These are phyloP conservation scores for Sinocyclocheilus maitianheensis DNA, from an alignment of 2,113 vertebrate genomes.

Conservation along the genomic window DNA sequence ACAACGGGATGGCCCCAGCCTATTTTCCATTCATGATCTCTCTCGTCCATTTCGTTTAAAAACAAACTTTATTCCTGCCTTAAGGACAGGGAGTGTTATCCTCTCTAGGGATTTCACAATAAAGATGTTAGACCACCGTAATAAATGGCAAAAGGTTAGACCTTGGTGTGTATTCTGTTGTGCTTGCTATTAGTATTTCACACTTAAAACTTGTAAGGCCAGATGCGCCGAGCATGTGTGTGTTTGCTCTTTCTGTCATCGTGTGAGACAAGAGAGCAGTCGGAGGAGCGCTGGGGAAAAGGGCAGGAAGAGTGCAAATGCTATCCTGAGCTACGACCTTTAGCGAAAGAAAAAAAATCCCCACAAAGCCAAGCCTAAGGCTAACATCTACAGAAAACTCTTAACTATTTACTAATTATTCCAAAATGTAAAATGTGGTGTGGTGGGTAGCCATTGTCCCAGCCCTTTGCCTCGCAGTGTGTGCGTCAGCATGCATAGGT, in stretches of 20 bases:
- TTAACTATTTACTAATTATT: conserved; percentile 52
- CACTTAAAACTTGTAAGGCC: conserved; percentile 38
- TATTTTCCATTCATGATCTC: conserved; percentile 7
- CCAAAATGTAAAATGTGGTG: conserved; percentile 16
- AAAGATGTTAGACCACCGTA: conserved; percentile 32
- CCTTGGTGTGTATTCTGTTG: conserved; percentile 14
- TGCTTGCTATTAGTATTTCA: conserved; percentile 12
- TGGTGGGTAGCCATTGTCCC: conserved; percentile 22
- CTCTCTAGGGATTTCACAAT: conserved; percentile 29
- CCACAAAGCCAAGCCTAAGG: conserved; percentile 28
- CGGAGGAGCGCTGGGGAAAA: conserved; percentile 34
- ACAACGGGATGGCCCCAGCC: not conserved
- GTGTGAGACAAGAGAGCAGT: not conserved
- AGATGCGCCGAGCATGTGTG: not conserved
- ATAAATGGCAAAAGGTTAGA: conserved; percentile 39
- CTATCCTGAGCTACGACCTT: conserved; percentile 55
- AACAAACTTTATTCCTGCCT: not conserved
- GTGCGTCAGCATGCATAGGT: conserved; percentile 35
- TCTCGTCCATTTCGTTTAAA: conserved; percentile 10
- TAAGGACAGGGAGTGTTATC: not conserved
- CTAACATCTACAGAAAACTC: conserved; percentile 27
- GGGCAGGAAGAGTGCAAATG: conserved; percentile 42
- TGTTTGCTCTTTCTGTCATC: conserved; percentile 31
- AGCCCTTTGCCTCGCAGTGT: conserved; percentile 2
- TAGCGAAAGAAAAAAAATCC: conserved; percentile 45